Conservation (phyloP, 2,888 invertebrate species). For the Caenorhabditis sinica region DNA sequence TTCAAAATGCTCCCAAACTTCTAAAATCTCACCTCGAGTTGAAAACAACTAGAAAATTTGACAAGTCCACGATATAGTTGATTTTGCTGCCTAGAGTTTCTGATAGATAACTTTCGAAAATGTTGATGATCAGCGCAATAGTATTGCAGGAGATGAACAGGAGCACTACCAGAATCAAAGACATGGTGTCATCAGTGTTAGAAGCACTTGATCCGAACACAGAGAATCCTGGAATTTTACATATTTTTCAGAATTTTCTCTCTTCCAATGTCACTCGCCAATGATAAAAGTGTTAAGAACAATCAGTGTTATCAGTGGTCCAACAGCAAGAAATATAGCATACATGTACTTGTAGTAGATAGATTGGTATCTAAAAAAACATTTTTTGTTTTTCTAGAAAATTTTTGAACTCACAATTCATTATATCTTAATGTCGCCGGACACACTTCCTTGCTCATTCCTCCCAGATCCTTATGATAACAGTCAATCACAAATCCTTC, state of each 20-base stretch:
- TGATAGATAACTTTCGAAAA: slow-evolving; percentile 79
- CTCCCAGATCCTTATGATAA: slow-evolving; percentile 77
- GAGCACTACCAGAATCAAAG: slow-evolving; percentile 82
- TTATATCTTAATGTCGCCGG: slow-evolving; percentile 77
- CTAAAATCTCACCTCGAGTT: slow-evolving; percentile 76
- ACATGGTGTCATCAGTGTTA: slow-evolving; percentile 71
- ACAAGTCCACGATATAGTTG: slow-evolving; percentile 83
- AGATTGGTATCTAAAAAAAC: slow-evolving; percentile 74
- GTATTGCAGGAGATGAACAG: slow-evolving; percentile 83
- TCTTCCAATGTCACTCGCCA: slow-evolving; percentile 65
- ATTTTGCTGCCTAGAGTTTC: slow-evolving; percentile 75
- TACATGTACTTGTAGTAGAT: slow-evolving; percentile 83
- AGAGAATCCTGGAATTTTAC: slow-evolving; percentile 65
- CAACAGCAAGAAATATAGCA: slow-evolving; percentile 82
- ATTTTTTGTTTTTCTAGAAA: not conserved
- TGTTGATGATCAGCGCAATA: slow-evolving; percentile 81
- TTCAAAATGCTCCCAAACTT: not conserved
- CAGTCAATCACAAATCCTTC: slow-evolving; percentile 81
- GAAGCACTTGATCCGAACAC: slow-evolving; percentile 67
- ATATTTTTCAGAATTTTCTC: slow-evolving; percentile 2
- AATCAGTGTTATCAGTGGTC: slow-evolving; percentile 80
- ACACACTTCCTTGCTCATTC: slow-evolving; percentile 80
- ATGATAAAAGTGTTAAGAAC: slow-evolving; percentile 81
- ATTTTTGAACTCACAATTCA: slow-evolving; percentile 77
- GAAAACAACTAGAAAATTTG: slow-evolving; percentile 83